phyloP scores from a whole-genome alignment of 1,140 invertebrate species.

The Caenorhabditis tropicalis region DNA sequence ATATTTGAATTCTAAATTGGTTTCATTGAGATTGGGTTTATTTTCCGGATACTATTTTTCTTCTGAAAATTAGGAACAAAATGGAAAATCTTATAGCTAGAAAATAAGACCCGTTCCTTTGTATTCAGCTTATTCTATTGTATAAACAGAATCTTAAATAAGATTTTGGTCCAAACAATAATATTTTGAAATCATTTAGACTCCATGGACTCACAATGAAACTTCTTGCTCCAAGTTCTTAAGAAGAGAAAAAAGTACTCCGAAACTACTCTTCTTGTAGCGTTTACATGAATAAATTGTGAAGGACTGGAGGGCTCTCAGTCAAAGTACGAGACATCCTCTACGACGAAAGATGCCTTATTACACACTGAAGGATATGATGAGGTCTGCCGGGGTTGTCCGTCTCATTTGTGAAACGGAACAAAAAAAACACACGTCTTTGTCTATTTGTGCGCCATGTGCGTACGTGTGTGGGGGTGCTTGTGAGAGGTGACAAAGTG shows the following conservation, averaged over 20 bases:
- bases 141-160: too few species aligned
- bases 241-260: background rate
- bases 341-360: conserved; percentile 27
- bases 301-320: conserved; percentile 19
- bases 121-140: too few species aligned
- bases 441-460: conserved; percentile 24
- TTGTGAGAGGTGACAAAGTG: conserved; percentile 1
- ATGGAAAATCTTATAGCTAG: too few species aligned
- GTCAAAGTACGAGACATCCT: conserved; percentile 19
- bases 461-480: conserved; percentile 1
- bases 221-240: background rate
- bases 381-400: conserved; percentile 29
- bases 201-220: background rate
- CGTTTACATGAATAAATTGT: conserved; percentile 43
- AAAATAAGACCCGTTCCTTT: too few species aligned
- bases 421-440: conserved; percentile 28
- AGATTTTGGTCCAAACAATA: too few species aligned
- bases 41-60: too few species aligned
- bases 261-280: conserved; percentile 12
- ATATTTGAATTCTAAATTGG: background rate
- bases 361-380: conserved; percentile 43
- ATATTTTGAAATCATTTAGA: too few species aligned
- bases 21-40: too few species aligned
- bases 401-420: conserved; percentile 37
- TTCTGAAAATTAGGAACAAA: too few species aligned